Percentiles rank a stretch among this genome's conserved stretches.
Evolutionary conservation across 2,888 invertebrate species (phyloP).

Genomic region (Protophormia terraenovae): DNA sequence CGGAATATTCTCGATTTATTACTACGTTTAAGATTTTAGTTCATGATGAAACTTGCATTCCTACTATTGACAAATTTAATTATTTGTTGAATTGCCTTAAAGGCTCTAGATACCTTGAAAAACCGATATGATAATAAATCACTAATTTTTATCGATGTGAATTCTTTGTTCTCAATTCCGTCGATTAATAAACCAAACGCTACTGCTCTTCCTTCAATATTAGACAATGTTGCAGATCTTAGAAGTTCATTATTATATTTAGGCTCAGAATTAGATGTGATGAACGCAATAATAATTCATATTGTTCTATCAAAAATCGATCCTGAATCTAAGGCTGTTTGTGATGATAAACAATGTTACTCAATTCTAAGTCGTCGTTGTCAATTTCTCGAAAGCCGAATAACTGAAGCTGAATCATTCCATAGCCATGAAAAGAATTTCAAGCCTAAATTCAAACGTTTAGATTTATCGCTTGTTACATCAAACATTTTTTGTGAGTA

Average conservation of each 20-base stretch:
- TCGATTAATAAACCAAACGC: background rate
- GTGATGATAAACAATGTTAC: conserved; percentile 10
- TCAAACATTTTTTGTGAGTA: conserved; percentile 3
- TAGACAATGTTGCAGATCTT: conserved; percentile 8
- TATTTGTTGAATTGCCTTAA: conserved; percentile 32
- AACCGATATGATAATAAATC: conserved; percentile 34
- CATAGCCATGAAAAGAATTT: background rate
- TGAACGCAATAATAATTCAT: conserved; percentile 15
- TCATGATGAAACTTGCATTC: conserved; percentile 6
- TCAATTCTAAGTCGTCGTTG: conserved; percentile 19
- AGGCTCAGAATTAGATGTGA: conserved; percentile 9
- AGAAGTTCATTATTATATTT: conserved; percentile 10
- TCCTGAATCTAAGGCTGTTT: background rate
- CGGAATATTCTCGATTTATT: background rate
- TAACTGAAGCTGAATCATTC: background rate
- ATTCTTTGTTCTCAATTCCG: background rate
- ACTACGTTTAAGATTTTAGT: background rate
- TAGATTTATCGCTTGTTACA: background rate
- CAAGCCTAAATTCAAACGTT: background rate
- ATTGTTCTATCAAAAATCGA: conserved; percentile 17
- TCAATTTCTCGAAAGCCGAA: conserved; percentile 13
- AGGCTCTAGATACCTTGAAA: background rate
- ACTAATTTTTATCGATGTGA: conserved; percentile 3
- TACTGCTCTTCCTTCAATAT: background rate
- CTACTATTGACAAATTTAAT: conserved; percentile 29